Evolutionary conservation across 2,797 vertebrate species (phyloP).

Genomic region (Discoglossus pictus): DNA sequence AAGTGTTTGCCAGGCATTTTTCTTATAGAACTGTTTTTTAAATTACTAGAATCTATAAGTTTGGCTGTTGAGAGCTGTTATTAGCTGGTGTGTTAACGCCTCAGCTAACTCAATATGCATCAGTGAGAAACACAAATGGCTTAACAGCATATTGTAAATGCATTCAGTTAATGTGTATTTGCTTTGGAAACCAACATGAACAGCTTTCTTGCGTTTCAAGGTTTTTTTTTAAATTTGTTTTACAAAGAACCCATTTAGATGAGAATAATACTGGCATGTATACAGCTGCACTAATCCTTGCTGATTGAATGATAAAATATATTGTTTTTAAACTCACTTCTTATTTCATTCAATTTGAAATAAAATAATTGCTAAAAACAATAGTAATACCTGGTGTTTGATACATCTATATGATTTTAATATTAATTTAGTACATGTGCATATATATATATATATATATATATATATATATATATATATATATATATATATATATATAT

Average conservation of each 20-base stretch:
- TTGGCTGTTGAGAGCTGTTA: conserved; percentile 18
- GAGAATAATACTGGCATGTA: conserved; percentile 49
- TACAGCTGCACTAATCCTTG: conserved; percentile 54
- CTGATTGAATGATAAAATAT: conserved; percentile 52
- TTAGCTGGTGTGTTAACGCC: conserved; percentile 53
- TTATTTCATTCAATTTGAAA: conserved; percentile 27
- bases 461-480: too few relatives aligned
- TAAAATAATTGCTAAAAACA: too few relatives aligned
- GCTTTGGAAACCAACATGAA: conserved; percentile 59
- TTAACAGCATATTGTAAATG: conserved; percentile 56
- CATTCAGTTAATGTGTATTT: conserved; percentile 57
- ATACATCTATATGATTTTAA: too few relatives aligned
- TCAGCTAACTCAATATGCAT: conserved; percentile 67
- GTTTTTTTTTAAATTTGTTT: conserved; percentile 54
- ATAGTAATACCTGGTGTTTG: too few relatives aligned
- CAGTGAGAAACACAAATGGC: conserved; percentile 56
- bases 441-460: too few relatives aligned
- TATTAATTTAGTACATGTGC: too few relatives aligned
- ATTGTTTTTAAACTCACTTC: conserved; percentile 37
- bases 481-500: too few relatives aligned
- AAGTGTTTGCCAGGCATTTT: too few relatives aligned
- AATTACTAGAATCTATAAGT: too few relatives aligned
- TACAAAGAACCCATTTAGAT: conserved; percentile 48
- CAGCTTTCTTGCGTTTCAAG: conserved; percentile 55
- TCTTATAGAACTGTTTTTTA: too few relatives aligned